These are phyloP conservation scores for Thymelicus lineola DNA, from an alignment of 2,888 invertebrate species.

Conservation along the genomic window DNA sequence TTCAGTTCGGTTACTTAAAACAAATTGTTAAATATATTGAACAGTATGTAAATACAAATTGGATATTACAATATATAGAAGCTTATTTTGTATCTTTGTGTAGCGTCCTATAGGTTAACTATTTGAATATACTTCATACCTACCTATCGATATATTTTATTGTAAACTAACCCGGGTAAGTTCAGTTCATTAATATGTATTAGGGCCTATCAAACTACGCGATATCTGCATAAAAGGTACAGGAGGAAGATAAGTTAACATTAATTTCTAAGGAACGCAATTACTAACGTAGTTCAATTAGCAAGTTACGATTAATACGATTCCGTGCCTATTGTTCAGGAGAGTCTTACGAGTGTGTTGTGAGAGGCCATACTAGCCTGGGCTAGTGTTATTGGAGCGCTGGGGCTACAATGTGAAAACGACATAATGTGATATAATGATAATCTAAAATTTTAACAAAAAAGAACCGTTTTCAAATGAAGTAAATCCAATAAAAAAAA, in stretches of 20 bases:
- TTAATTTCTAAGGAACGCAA: background rate
- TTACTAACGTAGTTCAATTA: background rate
- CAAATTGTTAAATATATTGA: background rate
- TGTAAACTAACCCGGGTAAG: background rate
- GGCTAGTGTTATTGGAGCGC: no score
- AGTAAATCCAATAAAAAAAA: no score
- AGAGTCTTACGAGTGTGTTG: no score
- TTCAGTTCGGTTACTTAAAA: background rate
- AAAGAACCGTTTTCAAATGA: no score
- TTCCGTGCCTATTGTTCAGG: background rate
- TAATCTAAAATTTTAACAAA: no score
- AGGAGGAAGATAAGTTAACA: conserved; percentile 1
- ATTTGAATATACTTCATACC: background rate
- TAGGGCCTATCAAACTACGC: conserved; percentile 7
- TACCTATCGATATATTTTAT: background rate
- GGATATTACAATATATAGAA: no score
- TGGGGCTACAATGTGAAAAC: no score
- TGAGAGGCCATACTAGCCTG: no score
- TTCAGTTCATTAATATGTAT: conserved; percentile 26
- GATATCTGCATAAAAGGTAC: conserved; percentile 16
- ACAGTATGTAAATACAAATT: background rate
- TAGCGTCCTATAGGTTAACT: no score
- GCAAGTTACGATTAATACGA: background rate
- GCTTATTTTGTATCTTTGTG: no score
- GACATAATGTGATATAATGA: no score